phyloP scores from a whole-genome alignment of 1,140 invertebrate species.

The Chironomus tepperi region DNA sequence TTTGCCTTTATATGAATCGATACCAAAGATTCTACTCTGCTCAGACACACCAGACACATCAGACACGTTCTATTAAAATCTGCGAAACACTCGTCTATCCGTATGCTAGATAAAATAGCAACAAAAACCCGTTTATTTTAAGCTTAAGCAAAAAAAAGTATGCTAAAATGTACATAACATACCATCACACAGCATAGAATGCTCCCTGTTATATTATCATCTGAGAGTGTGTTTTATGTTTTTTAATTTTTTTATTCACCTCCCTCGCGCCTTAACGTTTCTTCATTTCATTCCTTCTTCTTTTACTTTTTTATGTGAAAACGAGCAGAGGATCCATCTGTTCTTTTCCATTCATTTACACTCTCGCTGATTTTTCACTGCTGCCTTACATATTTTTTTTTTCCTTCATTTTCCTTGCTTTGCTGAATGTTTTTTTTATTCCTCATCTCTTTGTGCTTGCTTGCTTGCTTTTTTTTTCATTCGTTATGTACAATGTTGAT shows the following conservation, averaged over 20 bases:
- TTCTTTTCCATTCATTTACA: slow-evolving; percentile 14
- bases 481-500: not conserved
- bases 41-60: too few species aligned
- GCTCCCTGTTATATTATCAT: not conserved
- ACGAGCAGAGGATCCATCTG: slow-evolving; percentile 16
- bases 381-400: slow-evolving; percentile 2
- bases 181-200: not conserved
- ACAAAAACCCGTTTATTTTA: too few species aligned
- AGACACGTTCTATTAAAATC: too few species aligned
- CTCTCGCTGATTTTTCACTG: slow-evolving; percentile 1
- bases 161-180: not conserved
- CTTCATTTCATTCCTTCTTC: not conserved
- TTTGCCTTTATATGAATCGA: too few species aligned
- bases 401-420: not conserved
- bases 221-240: slow-evolving; percentile 18
- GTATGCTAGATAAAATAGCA: too few species aligned
- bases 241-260: slow-evolving; percentile 4
- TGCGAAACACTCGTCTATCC: too few species aligned
- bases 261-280: not conserved
- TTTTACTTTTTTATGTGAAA: not conserved
- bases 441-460: not conserved
- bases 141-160: too few species aligned
- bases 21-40: too few species aligned
- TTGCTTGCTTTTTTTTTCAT: not conserved
- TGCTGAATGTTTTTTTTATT: too few species aligned